Conservation (phyloP, 2,797 vertebrate genomes). For the Salarias fasciatus region DNA sequence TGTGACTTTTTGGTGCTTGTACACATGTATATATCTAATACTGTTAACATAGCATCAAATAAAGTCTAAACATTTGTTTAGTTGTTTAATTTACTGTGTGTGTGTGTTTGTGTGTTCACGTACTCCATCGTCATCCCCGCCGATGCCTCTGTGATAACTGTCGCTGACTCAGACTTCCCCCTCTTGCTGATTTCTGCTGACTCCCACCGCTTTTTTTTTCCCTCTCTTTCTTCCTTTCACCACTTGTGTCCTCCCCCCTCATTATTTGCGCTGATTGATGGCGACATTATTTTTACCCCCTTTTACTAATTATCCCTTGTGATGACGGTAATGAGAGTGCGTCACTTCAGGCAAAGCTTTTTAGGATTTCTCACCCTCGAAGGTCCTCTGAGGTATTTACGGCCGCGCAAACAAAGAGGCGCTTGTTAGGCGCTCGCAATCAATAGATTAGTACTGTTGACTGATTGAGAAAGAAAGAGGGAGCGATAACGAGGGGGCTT, state of each 20-base stretch:
- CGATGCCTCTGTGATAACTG: conserved; percentile 7
- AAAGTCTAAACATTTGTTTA: not conserved
- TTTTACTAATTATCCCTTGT: conserved; percentile 68
- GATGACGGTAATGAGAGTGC: conserved; percentile 74
- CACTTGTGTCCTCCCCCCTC: conserved; percentile 1
- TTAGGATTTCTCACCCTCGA: conserved; percentile 56
- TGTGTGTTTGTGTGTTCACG: conserved; percentile 1
- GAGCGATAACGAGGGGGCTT: conserved; percentile 14
- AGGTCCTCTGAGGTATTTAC: conserved; percentile 29
- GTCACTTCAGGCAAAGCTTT: conserved; percentile 54
- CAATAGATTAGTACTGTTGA: conserved; percentile 67
- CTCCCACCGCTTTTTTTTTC: conserved; percentile 59
- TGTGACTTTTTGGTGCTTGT: conserved; percentile 15
- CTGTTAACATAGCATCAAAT: too few relatives aligned
- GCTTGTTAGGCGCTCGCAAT: conserved; percentile 85
- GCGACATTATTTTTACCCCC: conserved; percentile 52
- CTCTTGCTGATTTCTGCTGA: conserved; percentile 61
- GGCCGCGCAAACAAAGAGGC: conserved; percentile 82
- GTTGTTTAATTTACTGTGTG: conserved; percentile 13
- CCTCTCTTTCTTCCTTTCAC: conserved; percentile 37
- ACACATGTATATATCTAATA: conserved; percentile 8
- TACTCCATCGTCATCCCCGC: conserved; percentile 24
- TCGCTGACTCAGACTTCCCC: conserved; percentile 68
- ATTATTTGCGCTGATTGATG: conserved; percentile 54
- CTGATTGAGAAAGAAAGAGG: conserved; percentile 46